Base-by-base conservation (phyloP, 1,140 invertebrate genomes). In the Rhynchophorus ferrugineus region DNA sequence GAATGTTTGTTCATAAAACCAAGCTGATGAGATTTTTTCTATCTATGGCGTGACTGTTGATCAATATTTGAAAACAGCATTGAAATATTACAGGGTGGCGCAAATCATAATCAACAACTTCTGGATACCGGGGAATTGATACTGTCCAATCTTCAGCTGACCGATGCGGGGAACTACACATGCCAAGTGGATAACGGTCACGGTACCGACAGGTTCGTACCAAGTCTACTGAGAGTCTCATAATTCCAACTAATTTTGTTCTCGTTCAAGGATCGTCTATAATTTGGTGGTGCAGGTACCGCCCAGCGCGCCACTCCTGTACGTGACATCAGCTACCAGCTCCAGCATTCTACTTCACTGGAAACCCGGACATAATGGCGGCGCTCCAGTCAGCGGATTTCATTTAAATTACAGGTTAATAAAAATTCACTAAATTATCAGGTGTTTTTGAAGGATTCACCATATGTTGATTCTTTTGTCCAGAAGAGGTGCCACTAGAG, bases 151-250 rank as follows among this genome's bases (percentile, higher is more conserved):
- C 63, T 85, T 6, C 80, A 83, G 61, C 67, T 78, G 49, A 68
- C 73, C 2, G 85, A 89, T 63, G 73, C 78, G 6, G 84, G 82
- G 5, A 86, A 88, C 67, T 88, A 87, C 58, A 81, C 84, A 2
- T 90, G 87, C 56, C 78, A 79, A 35, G 85, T 85, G 7, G 78
- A 81, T 54, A 89, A 90, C 58, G 74, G 76, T 5, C 74, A 85
- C 35, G 84, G 85, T 2, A 77, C 76, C n/a, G 82, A 84, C 61
- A 71, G 77, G 49, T 43, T 20, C 11, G 41, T n/a, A n/a, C n/a
- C n/a, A n/a, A n/a, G n/a, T n/a, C n/a, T n/a, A n/a, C n/a, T n/a
- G n/a, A n/a, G n/a, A n/a, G n/a, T n/a, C n/a, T n/a, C n/a, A n/a
- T n/a, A n/a, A n/a, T n/a, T n/a, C n/a, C n/a, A n/a, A n/a, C n/a